Conservation (phyloP, 1,140 invertebrate species). For the Eubasilissa regina region DNA sequence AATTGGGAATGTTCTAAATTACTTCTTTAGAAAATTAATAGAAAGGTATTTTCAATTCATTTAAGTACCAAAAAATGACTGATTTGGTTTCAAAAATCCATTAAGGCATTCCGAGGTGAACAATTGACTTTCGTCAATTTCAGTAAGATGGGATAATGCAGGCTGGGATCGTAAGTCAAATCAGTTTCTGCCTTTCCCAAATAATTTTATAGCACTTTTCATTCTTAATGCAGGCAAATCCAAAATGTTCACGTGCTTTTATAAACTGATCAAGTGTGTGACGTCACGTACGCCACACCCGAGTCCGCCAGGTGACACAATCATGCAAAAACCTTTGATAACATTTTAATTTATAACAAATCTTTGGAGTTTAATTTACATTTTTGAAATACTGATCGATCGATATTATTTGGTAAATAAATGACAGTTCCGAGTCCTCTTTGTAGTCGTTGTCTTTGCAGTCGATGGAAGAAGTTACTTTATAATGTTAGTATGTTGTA, state of each 20-base stretch:
- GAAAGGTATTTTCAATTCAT: neutral
- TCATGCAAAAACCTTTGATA: no score
- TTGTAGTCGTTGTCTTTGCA: no score
- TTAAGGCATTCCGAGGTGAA: constrained; percentile 55
- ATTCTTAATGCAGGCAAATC: constrained; percentile 74
- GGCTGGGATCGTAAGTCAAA: constrained; percentile 77
- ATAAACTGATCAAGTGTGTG: constrained; percentile 82
- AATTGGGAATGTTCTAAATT: neutral
- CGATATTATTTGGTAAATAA: no score
- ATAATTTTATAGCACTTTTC: constrained; percentile 77
- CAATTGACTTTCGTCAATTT: constrained; percentile 71
- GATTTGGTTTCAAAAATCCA: constrained; percentile 25
- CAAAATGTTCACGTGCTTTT: constrained; percentile 73
- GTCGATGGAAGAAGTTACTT: no score
- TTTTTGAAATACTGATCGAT: no score
- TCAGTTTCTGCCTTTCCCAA: constrained; percentile 78
- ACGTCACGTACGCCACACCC: constrained; percentile 82
- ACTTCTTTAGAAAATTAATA: neutral
- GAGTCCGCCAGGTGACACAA: constrained; percentile 76
- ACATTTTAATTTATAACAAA: no score
- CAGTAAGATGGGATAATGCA: constrained; percentile 79
- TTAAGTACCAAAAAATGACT: neutral
- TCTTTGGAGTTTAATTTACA: no score
- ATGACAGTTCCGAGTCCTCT: no score
- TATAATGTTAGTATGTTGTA: no score